A percentile compares a stretch with the other conserved stretches of the same genome.
Evolutionary conservation across 1,140 invertebrate genomes (phyloP).

Genomic region (Musca vetustissima): DNA sequence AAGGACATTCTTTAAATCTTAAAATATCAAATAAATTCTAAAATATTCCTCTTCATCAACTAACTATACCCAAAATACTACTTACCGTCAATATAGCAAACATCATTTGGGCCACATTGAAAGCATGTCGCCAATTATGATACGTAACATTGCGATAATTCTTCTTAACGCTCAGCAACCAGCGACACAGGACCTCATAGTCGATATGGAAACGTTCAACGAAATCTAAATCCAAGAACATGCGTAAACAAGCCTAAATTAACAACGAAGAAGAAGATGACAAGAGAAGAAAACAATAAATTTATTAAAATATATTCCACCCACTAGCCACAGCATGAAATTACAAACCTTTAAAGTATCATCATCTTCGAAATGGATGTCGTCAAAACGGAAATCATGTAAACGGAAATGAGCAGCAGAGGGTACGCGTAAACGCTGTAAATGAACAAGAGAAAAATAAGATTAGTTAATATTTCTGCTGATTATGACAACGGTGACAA

Average conservation of each 20-base stretch:
- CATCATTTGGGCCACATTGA: slow-evolving; percentile 97
- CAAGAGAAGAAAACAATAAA: not conserved
- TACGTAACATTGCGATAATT: slow-evolving; percentile 96
- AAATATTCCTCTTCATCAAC: not conserved
- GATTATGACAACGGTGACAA: too few relatives aligned
- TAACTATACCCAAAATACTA: slow-evolving; percentile 27
- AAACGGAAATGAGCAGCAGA: slow-evolving; percentile 79
- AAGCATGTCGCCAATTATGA: slow-evolving; percentile 96
- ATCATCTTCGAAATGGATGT: slow-evolving; percentile 81
- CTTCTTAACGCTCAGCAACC: slow-evolving; percentile 93
- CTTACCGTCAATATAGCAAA: slow-evolving; percentile 87
- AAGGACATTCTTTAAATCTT: too few relatives aligned
- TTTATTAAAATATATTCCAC: not conserved
- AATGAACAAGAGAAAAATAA: slow-evolving; percentile 6
- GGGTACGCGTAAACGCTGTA: slow-evolving; percentile 62
- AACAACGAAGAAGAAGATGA: slow-evolving; percentile 5
- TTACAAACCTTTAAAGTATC: slow-evolving; percentile 72
- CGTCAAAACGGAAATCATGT: slow-evolving; percentile 87
- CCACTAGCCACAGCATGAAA: not conserved
- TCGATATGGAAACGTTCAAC: slow-evolving; percentile 89
- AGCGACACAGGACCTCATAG: slow-evolving; percentile 84
- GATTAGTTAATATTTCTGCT: too few relatives aligned
- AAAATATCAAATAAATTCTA: too few relatives aligned
- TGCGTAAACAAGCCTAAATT: slow-evolving; percentile 76
- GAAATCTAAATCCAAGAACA: slow-evolving; percentile 90